Conservation (phyloP, 2,888 invertebrate genomes). For the Oscheius sp. region DNA sequence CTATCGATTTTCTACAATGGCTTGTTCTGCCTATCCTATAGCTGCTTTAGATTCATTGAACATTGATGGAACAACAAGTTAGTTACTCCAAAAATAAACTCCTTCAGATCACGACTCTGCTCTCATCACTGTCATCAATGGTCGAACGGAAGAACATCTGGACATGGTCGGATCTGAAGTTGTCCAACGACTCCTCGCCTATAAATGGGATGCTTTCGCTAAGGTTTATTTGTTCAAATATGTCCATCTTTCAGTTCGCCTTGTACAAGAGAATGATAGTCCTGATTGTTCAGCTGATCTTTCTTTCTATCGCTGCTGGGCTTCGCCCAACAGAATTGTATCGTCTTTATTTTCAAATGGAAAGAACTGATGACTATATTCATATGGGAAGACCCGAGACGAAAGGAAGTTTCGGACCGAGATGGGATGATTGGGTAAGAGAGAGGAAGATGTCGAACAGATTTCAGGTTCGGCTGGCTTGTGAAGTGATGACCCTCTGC, state of each 20-base stretch:
- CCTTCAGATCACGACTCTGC: slow-evolving; percentile 94
- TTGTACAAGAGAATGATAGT: slow-evolving; percentile 89
- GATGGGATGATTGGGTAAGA: slow-evolving; percentile 68
- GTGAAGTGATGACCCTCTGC: slow-evolving; percentile 85
- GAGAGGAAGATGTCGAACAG: background rate
- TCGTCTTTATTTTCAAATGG: slow-evolving; percentile 71
- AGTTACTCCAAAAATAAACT: background rate
- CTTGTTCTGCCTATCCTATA: slow-evolving; percentile 95
- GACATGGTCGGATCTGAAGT: slow-evolving; percentile 99
- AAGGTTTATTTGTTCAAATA: slow-evolving; percentile 76
- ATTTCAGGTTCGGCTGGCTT: slow-evolving; percentile 77
- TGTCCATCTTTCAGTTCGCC: slow-evolving; percentile 78
- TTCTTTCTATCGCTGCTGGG: slow-evolving; percentile 90
- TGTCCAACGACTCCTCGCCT: slow-evolving; percentile 91
- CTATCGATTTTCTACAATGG: slow-evolving; percentile 98
- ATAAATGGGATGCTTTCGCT: slow-evolving; percentile 99
- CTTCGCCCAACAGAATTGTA: slow-evolving; percentile 80
- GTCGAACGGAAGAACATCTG: slow-evolving; percentile 94
- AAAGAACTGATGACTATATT: background rate
- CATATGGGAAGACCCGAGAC: slow-evolving; percentile 8
- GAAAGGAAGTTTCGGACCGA: slow-evolving; percentile 24
- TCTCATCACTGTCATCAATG: slow-evolving; percentile 93
- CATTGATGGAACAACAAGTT: slow-evolving; percentile 93
- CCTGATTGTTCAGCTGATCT: slow-evolving; percentile 84
- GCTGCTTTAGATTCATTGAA: slow-evolving; percentile 93